phyloP scores from a whole-genome alignment of 2,888 invertebrate genomes.

The Macrophya alboannulata region DNA sequence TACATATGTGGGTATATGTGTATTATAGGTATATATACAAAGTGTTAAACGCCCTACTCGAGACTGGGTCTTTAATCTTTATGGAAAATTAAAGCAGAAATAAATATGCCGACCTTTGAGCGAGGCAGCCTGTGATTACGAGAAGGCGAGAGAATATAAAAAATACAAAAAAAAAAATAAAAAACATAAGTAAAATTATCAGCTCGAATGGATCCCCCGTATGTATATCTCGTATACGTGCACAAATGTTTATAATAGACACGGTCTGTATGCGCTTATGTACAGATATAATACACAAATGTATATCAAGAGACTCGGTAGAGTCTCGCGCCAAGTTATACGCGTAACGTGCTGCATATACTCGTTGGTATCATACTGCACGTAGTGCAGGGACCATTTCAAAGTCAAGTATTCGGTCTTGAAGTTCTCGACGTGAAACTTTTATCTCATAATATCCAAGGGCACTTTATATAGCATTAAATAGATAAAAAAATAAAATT shows the following conservation, averaged over 20 bases:
- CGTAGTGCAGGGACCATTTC: neutral
- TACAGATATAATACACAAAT: neutral
- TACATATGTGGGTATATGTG: neutral
- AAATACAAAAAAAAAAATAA: too few relatives aligned
- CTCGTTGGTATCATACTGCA: neutral
- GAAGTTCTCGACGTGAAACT: neutral
- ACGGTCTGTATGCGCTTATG: neutral
- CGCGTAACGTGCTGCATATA: neutral
- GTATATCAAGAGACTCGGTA: neutral
- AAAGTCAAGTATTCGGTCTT: conserved; percentile 15
- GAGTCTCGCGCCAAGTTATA: too few relatives aligned
- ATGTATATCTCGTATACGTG: neutral
- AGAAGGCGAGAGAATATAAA: conserved; percentile 21
- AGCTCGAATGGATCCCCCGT: conserved; percentile 7
- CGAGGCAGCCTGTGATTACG: conserved; percentile 49
- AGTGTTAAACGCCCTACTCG: conserved; percentile 52
- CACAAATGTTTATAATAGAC: conserved; percentile 10
- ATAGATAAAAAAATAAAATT: neutral
- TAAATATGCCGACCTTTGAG: conserved; percentile 54
- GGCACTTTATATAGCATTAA: conserved; percentile 7
- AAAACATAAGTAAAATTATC: conserved; percentile 11
- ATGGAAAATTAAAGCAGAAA: conserved; percentile 56
- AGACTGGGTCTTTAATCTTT: conserved; percentile 55
- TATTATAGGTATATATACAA: conserved; percentile 9
- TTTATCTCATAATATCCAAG: conserved; percentile 8